Evolutionary conservation across 2,113 vertebrate species (phyloP).

Genomic region (Sorex fumeus): DNA sequence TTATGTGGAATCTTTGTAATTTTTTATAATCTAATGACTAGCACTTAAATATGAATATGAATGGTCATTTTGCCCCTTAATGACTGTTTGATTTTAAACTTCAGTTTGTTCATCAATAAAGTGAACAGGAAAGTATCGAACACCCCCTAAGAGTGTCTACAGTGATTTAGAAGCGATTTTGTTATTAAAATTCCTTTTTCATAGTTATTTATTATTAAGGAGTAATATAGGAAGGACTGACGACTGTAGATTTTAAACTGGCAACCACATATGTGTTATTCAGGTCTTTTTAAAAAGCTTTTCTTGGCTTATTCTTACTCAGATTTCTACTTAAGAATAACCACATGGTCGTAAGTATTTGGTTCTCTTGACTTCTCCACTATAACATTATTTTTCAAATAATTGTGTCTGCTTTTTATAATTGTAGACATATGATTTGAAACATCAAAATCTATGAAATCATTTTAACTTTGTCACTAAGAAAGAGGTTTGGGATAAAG

Average conservation of each 20-base stretch:
- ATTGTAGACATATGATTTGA: not conserved
- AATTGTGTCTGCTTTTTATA: not conserved
- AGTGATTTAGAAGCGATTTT: not conserved
- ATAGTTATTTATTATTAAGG: not conserved
- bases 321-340: constrained; percentile 39
- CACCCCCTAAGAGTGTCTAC: not conserved
- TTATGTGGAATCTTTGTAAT: too few species aligned
- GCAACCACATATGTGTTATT: not conserved
- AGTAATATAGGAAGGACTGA: not conserved
- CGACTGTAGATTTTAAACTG: not conserved
- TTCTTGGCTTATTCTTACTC: constrained; percentile 14
- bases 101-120: not conserved
- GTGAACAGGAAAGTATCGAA: constrained; percentile 23
- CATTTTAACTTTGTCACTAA: constrained; percentile 19
- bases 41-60: too few species aligned
- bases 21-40: too few species aligned
- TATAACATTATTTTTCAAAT: constrained; percentile 27
- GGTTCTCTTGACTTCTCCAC: not conserved
- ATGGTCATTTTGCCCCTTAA: too few species aligned
- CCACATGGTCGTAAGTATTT: not conserved
- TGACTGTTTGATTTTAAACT: too few species aligned
- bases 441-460: not conserved
- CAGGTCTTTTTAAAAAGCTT: not conserved
- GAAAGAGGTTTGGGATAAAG: not conserved
- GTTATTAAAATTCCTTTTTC: not conserved